Percentiles rank a stretch among this genome's conserved stretches.
phyloP scores from a whole-genome alignment of 2,797 vertebrate genomes.

The Cynodonichthys magdalenae region DNA sequence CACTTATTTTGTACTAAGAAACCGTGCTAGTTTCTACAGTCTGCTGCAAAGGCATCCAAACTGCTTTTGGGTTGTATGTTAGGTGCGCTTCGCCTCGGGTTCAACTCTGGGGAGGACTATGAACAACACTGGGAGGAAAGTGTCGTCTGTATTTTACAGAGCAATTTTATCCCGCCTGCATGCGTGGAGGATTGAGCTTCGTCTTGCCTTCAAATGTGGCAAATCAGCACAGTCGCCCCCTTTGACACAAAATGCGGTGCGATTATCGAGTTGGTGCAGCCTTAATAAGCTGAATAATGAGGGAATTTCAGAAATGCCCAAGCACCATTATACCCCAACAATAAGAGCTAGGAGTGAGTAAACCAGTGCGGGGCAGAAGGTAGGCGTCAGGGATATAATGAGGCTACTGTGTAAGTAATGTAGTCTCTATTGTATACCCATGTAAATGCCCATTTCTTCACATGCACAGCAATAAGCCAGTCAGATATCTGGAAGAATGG shows the following conservation, averaged over 20 bases:
- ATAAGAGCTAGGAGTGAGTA: constrained; percentile 95
- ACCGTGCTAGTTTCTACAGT: constrained; percentile 31
- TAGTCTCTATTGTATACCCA: constrained; percentile 93
- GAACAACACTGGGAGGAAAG: constrained; percentile 54
- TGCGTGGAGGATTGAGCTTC: constrained; percentile 68
- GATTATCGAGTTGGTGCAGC: constrained; percentile 93
- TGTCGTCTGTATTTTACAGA: constrained; percentile 73
- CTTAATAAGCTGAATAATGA: constrained; percentile 99
- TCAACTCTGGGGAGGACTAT: constrained; percentile 45
- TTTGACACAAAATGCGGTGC: constrained; percentile 85
- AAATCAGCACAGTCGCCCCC: constrained; percentile 81
- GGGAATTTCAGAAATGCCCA: constrained; percentile 99
- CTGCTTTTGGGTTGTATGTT: constrained; percentile 71
- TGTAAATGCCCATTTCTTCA: constrained; percentile 97
- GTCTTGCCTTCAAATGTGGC: constrained; percentile 85
- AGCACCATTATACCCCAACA: constrained; percentile 96
- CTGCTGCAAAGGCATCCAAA: constrained; percentile 68
- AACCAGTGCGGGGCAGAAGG: constrained; percentile 91
- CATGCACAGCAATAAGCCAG: constrained; percentile 92
- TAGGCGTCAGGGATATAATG: constrained; percentile 95
- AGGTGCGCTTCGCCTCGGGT: constrained; percentile 71
- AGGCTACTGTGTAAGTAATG: constrained; percentile 96
- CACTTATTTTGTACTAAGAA: constrained; percentile 27
- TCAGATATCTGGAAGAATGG: constrained; percentile 93
- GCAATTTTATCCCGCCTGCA: constrained; percentile 73